Conservation (phyloP, 2,113 vertebrate species). For the Corythoichthys haematopterus region DNA sequence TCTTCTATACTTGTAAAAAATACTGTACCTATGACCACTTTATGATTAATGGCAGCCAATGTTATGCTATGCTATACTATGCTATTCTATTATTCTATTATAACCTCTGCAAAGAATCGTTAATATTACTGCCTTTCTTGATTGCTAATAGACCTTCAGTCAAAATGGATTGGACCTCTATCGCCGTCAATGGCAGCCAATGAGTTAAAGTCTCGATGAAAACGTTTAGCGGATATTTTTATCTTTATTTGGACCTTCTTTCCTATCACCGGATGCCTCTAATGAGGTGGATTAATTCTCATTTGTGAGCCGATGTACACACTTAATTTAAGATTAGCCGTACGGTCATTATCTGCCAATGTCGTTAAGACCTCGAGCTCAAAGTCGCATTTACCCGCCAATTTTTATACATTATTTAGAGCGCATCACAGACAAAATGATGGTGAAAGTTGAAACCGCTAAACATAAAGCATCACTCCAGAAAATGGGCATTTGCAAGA, state of each 20-base stretch:
- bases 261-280: background rate
- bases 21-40: no score
- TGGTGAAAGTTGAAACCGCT: constrained; percentile 8
- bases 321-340: constrained; percentile 21
- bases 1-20: no score
- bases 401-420: constrained; percentile 8
- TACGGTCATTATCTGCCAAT: constrained; percentile 31
- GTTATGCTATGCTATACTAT: no score
- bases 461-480: background rate
- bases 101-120: no score
- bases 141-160: no score
- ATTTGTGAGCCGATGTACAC: background rate
- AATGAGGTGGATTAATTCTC: constrained; percentile 4
- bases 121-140: no score
- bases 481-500: background rate
- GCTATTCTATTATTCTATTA: no score
- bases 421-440: background rate
- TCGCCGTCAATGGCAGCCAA: background rate
- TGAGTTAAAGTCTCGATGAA: background rate
- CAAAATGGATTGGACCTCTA: no score
- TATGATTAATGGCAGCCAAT: no score
- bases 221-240: constrained; percentile 1
- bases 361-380: constrained; percentile 17
- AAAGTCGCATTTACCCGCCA: constrained; percentile 15
- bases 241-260: constrained; percentile 16